These are phyloP conservation scores for Callionymus lyra DNA, from an alignment of 2,113 vertebrate genomes.

Conservation along the genomic window DNA sequence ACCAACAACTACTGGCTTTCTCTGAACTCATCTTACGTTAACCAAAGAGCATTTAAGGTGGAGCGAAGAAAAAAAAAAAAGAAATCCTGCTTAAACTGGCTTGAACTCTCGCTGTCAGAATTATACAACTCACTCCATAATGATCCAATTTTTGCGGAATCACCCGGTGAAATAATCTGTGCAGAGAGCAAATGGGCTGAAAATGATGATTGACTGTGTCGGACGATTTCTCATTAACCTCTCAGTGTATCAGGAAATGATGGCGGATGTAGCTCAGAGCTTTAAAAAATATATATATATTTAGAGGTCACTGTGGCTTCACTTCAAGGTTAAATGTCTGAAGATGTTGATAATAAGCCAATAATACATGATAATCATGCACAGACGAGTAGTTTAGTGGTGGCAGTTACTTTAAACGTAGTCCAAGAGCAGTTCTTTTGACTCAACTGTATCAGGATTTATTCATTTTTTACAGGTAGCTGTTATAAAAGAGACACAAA, in stretches of 20 bases:
- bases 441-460: no score
- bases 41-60: neutral
- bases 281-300: neutral
- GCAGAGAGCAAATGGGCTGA: conserved; percentile 35
- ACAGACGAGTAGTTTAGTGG: no score
- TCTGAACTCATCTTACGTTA: neutral
- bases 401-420: no score
- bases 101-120: conserved; percentile 22
- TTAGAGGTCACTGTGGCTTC: no score
- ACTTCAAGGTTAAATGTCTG: no score
- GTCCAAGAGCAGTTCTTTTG: no score
- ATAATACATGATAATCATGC: no score
- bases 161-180: conserved; percentile 38
- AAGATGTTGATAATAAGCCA: no score
- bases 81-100: conserved; percentile 3
- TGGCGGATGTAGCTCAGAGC: neutral
- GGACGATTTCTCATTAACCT: conserved; percentile 46
- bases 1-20: neutral
- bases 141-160: conserved; percentile 44
- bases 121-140: conserved; percentile 38
- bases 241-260: conserved; percentile 34
- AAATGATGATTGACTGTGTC: conserved; percentile 34
- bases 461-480: no score
- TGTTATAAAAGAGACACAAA: no score
- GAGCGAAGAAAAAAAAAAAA: conserved; percentile 18